These are phyloP conservation scores for Pocillopora grandis DNA, from an alignment of 92 coral and sea anemone species.

Conservation along the genomic window DNA sequence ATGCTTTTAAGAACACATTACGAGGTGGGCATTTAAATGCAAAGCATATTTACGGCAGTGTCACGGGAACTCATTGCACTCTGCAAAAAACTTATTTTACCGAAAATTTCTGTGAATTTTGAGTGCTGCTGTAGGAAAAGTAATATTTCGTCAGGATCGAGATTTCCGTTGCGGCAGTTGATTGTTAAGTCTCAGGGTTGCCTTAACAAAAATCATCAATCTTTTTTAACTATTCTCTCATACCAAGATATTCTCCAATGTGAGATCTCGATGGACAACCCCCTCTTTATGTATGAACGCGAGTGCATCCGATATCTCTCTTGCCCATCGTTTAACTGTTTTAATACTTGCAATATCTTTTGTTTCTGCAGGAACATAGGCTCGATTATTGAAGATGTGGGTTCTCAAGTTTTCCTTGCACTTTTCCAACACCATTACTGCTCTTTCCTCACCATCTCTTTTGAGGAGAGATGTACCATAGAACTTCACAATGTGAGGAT, in stretches of 20 bases:
- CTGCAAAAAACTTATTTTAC: no score
- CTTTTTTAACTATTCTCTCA: background rate
- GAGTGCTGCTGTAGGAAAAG: no score
- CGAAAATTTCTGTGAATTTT: no score
- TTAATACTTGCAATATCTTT: background rate
- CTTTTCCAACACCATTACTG: conserved; percentile 41
- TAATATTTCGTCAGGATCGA: no score
- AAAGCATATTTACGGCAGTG: no score
- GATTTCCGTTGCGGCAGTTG: no score
- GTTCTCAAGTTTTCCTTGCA: conserved; percentile 32
- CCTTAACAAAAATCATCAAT: no score
- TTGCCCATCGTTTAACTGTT: conserved; percentile 15
- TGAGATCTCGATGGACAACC: conserved; percentile 50
- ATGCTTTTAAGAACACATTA: no score
- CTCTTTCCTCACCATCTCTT: background rate
- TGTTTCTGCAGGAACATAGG: conserved; percentile 21
- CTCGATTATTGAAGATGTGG: conserved; percentile 5
- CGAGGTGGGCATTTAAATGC: no score
- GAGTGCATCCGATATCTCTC: conserved; percentile 31
- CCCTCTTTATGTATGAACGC: conserved; percentile 37
- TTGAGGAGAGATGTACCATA: conserved; percentile 16
- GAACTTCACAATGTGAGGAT: conserved; percentile 25
- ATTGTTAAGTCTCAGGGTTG: no score
- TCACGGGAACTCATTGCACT: no score
- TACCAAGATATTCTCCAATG: conserved; percentile 52